Base-by-base conservation (phyloP, 2,113 vertebrate genomes). In the Phyllostomus discolor region DNA sequence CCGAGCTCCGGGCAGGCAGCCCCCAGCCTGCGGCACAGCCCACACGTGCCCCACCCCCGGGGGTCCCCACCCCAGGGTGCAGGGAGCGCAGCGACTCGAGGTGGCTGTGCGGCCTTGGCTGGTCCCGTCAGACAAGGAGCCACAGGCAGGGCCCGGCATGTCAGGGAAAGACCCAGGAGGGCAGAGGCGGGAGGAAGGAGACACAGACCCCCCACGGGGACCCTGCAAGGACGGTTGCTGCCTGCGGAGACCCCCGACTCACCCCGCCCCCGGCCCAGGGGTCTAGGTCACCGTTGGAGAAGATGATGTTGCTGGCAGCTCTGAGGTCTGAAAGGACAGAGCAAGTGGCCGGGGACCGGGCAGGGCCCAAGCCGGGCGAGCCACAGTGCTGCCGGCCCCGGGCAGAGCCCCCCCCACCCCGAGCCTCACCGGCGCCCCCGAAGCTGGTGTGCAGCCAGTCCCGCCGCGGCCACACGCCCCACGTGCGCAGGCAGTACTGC, bases 201-300 rank as follows among this genome's bases (percentile, higher is more conserved):
- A 0, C 14, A 3, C n/a, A 11, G 80, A 43, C 70, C 2, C 1
- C 17, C 31, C 19, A 5, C 0, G 43, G 38, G 31, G 4, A 12
- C 8, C 52, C 54, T 9, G 12, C 4, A 3, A 9, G 10, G 17
- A 4, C 50, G 9, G 62, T 33, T 33, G 2, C 22, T 2, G 1
- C 57, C 57, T 7, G 22, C 9, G 22, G 22, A 59, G 57, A 7
- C 54, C 57, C 57, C 20, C 22, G 3, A 59, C 57, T 99, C 98
- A 99, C 99, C 98, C 99, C 99, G 10, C 99, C 99, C 4, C 99
- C 98, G 10, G 99, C 99, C 99, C 99, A 99, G 0, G 99, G 99
- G 97, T 99, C 99, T 98, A 99, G 98, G 94, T 99, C 99, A 48
- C 99, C 99, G 0, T 99, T 99, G 80, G 99, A 99, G 98, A 99